phyloP scores from a whole-genome alignment of 2,797 vertebrate genomes.

The Chiroxiphia lanceolata region DNA sequence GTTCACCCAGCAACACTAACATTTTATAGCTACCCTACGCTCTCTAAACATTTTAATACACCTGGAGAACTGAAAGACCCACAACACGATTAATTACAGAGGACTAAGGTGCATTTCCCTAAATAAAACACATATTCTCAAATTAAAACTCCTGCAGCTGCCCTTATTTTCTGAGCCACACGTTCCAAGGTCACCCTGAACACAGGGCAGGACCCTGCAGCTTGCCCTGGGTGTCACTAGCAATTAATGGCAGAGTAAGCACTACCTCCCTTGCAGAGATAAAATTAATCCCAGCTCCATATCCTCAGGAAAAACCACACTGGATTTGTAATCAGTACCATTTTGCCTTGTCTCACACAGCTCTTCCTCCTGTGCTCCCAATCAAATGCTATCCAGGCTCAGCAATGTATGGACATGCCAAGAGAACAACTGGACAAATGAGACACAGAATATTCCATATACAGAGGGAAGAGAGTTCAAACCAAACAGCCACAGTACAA shows the following conservation, averaged over 20 bases:
- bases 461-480: rapidly evolving
- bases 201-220: not conserved
- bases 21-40: not conserved
- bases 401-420: not conserved
- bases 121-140: not conserved
- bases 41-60: not conserved
- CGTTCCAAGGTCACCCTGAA: not conserved
- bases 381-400: not conserved
- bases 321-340: not conserved
- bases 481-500: not conserved
- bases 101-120: not conserved
- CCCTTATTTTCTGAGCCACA: not conserved
- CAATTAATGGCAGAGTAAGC: not conserved
- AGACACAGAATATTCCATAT: not conserved
- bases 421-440: not conserved
- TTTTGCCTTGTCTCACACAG: not conserved
- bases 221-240: not conserved
- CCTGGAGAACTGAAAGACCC: not conserved
- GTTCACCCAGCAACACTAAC: not conserved
- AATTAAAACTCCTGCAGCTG: not conserved
- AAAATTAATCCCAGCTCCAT: not conserved
- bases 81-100: not conserved
- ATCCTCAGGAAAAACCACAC: not conserved
- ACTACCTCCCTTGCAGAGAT: not conserved
- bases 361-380: not conserved